Evolutionary conservation across 2,113 vertebrate species (phyloP).

Genomic region (Chaetodon auriga): DNA sequence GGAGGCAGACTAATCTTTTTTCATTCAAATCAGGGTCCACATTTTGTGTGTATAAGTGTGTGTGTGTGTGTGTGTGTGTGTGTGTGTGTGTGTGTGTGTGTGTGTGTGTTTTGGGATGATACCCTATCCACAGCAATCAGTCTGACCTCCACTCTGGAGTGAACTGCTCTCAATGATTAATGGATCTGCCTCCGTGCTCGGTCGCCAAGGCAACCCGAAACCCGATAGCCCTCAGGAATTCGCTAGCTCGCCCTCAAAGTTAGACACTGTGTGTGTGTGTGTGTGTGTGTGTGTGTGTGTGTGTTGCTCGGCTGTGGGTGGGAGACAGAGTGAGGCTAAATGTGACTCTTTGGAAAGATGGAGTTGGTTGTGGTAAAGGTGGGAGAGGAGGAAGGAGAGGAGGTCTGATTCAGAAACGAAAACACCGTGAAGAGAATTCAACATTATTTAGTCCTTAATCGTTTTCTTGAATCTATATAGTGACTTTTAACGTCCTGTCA

Average conservation of each 20-base stretch:
- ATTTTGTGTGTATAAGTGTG: slow-evolving; percentile 11
- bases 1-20: slow-evolving; percentile 92
- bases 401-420: slow-evolving; percentile 41
- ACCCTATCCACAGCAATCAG: slow-evolving; percentile 99
- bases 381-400: slow-evolving; percentile 35
- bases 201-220: slow-evolving; percentile 99
- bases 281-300: slow-evolving; percentile 40
- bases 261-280: slow-evolving; percentile 57
- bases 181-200: slow-evolving; percentile 98
- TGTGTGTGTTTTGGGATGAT: slow-evolving; percentile 90
- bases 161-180: slow-evolving; percentile 99
- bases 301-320: slow-evolving; percentile 68
- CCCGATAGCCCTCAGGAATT: slow-evolving; percentile 97
- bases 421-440: slow-evolving; percentile 24
- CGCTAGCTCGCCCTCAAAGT: slow-evolving; percentile 88
- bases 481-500: slow-evolving; percentile 24
- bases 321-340: slow-evolving; percentile 58
- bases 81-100: slow-evolving; percentile 39
- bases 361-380: slow-evolving; percentile 66
- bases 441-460: not conserved
- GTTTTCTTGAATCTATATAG: slow-evolving; percentile 24
- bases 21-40: slow-evolving; percentile 93
- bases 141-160: slow-evolving; percentile 97
- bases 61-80: slow-evolving; percentile 27
- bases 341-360: slow-evolving; percentile 68